A percentile compares a stretch with the other conserved stretches of the same genome.
Conservation (phyloP, 2,888 invertebrate genomes). For the Stenurella melanura region DNA sequence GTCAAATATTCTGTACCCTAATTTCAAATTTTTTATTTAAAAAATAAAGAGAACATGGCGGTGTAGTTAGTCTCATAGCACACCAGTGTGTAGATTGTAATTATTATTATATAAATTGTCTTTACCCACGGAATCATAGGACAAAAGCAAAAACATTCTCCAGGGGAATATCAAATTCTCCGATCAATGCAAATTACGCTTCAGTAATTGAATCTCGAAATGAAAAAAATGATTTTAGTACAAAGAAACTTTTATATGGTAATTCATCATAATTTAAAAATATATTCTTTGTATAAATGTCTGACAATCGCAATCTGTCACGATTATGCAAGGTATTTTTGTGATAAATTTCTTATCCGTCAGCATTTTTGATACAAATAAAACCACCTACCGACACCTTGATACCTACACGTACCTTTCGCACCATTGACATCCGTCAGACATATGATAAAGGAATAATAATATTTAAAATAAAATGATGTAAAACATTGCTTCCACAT, state of each 20-base stretch:
- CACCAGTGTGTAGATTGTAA: no score
- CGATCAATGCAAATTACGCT: background rate
- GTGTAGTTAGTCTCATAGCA: no score
- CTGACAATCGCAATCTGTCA: conserved; percentile 36
- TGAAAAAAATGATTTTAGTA: background rate
- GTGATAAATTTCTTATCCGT: conserved; percentile 34
- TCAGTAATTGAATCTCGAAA: background rate
- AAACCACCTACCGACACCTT: conserved; percentile 27
- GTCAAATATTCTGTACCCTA: no score
- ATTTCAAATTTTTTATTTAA: no score
- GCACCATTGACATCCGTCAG: background rate
- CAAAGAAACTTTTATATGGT: conserved; percentile 2
- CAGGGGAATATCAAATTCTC: no score
- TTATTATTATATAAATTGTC: no score
- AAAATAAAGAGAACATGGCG: no score
- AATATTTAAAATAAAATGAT: no score
- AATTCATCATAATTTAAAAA: conserved; percentile 14
- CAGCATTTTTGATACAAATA: conserved; percentile 26
- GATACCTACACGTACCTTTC: conserved; percentile 13
- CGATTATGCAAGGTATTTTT: conserved; percentile 45
- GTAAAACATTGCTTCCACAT: no score
- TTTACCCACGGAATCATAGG: no score
- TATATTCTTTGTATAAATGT: conserved; percentile 25
- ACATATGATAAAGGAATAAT: background rate
- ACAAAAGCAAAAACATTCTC: no score